Evolutionary conservation across 2,797 vertebrate species (phyloP), one percentile per base, ranked within the genome.

Genomic region (Muscicapa comitata): DNA sequence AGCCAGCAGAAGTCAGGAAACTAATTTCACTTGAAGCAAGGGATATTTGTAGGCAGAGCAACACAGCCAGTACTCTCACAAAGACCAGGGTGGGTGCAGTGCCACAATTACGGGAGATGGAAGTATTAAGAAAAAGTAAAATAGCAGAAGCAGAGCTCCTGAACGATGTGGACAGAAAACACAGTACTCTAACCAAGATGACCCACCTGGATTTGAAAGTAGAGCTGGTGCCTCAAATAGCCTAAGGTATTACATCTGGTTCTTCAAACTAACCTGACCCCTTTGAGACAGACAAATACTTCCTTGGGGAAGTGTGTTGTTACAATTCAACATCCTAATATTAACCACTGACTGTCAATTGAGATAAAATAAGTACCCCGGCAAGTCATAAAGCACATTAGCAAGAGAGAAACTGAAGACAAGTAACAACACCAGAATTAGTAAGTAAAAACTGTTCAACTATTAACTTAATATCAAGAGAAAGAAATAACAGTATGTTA

Each of bases 371-470:
- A 77, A 90, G 67, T 37, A 92, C 50, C n/a, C 53, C 47, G 55
- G 58, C 2, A 3, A 93, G 45, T 86, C 78, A 94, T 68, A 89
- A 92, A 96, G 43, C 54, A 77, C 70, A 89, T 91, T 75, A 80
- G 48, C 61, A 91, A 87, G 40, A 91, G 37, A 90, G 57, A 90
- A 93, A 92, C 59, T 40, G 63, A 85, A 89, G 65, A 87, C 81
- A 93, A 94, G 74, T 55, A 90, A 81, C 51, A 86, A 78, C 77
- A 88, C 82, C 45, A 93, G 82, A 91, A 90, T 82, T 54, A 92
- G n/a, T 28, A 1, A 40, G 74, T 31, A 86, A 86, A 79, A 88
- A 50, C 48, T 26, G 57, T 72, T 82, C 26, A 71, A 74, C 83
- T 74, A 91, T 71, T 85, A 95, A 85, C 48, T 85, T 57, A 87